Evolutionary conservation across 92 coral and sea anemone genomes (phyloP).

Genomic region (Phenganax stokvisi): DNA sequence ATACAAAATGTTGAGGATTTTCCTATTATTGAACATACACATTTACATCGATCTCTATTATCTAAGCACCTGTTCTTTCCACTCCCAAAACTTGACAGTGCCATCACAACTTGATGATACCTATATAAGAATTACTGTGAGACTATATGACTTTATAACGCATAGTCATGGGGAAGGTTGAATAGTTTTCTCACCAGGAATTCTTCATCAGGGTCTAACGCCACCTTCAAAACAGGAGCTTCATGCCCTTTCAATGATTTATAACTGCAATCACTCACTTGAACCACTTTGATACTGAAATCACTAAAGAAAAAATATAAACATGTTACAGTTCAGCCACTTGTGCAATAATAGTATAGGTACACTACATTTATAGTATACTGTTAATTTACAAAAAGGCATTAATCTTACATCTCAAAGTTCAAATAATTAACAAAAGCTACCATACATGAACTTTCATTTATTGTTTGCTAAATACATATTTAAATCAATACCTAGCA

Average conservation of each 20-base stretch:
- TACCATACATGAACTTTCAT: too few species aligned
- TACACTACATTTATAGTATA: too few species aligned
- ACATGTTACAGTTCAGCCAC: background rate
- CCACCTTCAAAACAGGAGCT: slow-evolving; percentile 78
- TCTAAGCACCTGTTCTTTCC: slow-evolving; percentile 76
- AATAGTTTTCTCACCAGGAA: slow-evolving; percentile 51
- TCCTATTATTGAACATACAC: background rate
- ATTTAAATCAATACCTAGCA: slow-evolving; percentile 57
- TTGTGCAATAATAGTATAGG: too few species aligned
- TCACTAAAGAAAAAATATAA: slow-evolving; percentile 53
- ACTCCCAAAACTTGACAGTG: slow-evolving; percentile 77
- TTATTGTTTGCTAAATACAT: too few species aligned
- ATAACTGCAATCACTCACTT: slow-evolving; percentile 72
- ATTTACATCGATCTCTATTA: background rate
- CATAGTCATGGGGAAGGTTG: background rate
- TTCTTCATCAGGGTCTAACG: slow-evolving; percentile 80
- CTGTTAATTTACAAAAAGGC: too few species aligned
- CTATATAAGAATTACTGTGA: slow-evolving; percentile 34
- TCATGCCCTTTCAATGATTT: slow-evolving; percentile 74
- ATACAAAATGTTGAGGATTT: background rate
- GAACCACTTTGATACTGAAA: slow-evolving; percentile 71
- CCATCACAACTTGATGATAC: slow-evolving; percentile 99
- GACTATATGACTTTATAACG: background rate
- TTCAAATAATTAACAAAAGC: background rate
- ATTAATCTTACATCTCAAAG: too few species aligned